A percentile compares a stretch with the other conserved stretches of the same genome.
These are phyloP conservation scores for Menidia beryllina DNA, from an alignment of 2,113 vertebrate genomes.

Conservation along the genomic window DNA sequence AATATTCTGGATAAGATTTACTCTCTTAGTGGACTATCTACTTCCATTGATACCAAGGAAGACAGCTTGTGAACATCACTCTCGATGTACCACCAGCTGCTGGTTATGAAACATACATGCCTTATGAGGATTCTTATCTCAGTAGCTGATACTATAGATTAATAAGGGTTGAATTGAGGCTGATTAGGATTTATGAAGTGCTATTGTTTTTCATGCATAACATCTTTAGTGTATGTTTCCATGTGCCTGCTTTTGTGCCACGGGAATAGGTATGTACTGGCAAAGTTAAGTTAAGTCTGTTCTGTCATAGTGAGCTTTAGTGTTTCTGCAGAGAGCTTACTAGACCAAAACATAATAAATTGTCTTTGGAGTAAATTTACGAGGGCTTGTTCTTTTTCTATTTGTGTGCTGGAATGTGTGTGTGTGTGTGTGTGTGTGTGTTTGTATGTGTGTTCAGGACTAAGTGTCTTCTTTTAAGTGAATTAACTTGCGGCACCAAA, in stretches of 20 bases:
- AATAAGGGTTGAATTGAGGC: neutral
- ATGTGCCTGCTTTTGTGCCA: conserved; percentile 19
- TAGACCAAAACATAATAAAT: conserved; percentile 68
- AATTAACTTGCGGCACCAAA: conserved; percentile 38
- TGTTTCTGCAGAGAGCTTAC: conserved; percentile 65
- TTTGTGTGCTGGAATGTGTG: conserved; percentile 52
- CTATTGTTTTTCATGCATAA: conserved; percentile 30
- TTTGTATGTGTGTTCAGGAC: neutral
- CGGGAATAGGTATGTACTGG: conserved; percentile 57
- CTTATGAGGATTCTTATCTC: conserved; percentile 36
- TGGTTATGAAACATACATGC: conserved; percentile 11
- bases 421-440: conserved; percentile 5
- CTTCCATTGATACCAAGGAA: conserved; percentile 47
- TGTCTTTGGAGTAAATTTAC: conserved; percentile 61
- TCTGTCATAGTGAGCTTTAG: conserved; percentile 70
- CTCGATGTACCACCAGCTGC: conserved; percentile 5
- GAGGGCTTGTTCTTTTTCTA: conserved; percentile 47
- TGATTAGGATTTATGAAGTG: conserved; percentile 32
- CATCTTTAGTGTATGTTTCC: neutral
- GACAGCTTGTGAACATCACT: conserved; percentile 22
- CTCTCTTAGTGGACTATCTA: conserved; percentile 27
- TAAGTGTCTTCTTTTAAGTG: conserved; percentile 35
- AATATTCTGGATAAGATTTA: conserved; percentile 53
- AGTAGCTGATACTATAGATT: conserved; percentile 10
- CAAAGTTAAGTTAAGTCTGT: conserved; percentile 27